Percentiles rank a stretch among this genome's conserved stretches.
These are phyloP conservation scores for Melanophora roralis DNA, from an alignment of 2,888 invertebrate species.

Conservation along the genomic window DNA sequence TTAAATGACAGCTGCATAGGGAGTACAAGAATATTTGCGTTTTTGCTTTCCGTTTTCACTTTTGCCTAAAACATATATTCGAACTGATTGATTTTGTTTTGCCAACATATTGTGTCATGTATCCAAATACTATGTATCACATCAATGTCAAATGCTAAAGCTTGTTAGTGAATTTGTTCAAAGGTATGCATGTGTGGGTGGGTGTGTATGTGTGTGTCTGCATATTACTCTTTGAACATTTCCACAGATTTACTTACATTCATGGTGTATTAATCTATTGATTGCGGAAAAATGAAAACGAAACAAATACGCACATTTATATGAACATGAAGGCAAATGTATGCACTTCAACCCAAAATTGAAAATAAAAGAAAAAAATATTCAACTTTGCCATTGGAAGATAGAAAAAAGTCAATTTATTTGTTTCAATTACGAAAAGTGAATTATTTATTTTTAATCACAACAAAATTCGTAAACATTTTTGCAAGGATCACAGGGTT, in stretches of 20 bases:
- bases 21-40: background rate
- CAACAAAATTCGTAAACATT: background rate
- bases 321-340: too few relatives aligned
- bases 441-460: background rate
- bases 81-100: constrained; percentile 32
- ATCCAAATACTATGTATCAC: constrained; percentile 32
- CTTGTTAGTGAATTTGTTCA: constrained; percentile 43
- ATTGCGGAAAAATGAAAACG: background rate
- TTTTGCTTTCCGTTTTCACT: background rate
- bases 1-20: background rate
- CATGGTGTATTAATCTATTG: background rate
- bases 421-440: constrained; percentile 31
- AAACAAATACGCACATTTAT: background rate
- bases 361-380: constrained; percentile 6
- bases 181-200: background rate
- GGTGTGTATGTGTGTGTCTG: background rate
- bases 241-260: background rate
- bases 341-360: too few relatives aligned
- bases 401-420: constrained; percentile 38
- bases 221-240: too few relatives aligned
- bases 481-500: background rate
- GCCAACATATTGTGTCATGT: constrained; percentile 48
- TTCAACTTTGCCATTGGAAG: background rate
- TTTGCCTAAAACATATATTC: background rate
- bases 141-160: constrained; percentile 56